A percentile compares a stretch with the other conserved stretches of the same genome.
Conservation (phyloP, 2,113 vertebrate genomes). For the Scopus umbretta region DNA sequence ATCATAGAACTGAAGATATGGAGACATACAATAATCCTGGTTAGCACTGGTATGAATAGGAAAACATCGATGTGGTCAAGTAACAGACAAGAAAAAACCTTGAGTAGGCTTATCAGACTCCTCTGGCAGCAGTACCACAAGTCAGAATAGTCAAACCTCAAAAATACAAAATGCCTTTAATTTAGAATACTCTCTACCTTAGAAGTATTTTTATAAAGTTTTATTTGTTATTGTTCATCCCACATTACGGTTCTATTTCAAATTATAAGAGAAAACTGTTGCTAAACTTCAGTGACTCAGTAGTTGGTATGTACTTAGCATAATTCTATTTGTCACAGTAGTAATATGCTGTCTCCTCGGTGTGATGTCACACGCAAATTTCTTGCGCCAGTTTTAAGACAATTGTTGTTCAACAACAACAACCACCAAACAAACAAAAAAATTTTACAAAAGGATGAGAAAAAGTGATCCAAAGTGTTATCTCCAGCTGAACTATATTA, state of each 20-base stretch:
- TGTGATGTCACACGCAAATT: background rate
- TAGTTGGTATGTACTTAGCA: background rate
- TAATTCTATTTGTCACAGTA: background rate
- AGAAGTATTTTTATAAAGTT: background rate
- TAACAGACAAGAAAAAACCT: background rate
- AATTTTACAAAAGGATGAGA: rapidly evolving
- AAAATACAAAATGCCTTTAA: background rate
- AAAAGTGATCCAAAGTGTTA: background rate
- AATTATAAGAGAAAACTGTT: background rate
- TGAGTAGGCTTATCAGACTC: background rate
- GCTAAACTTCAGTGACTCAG: background rate
- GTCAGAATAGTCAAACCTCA: background rate
- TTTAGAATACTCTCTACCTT: background rate
- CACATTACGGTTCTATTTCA: background rate
- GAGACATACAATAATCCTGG: background rate
- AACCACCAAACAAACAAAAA: background rate
- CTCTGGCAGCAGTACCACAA: background rate
- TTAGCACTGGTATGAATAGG: background rate
- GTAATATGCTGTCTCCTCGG: background rate
- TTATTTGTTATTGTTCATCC: background rate
- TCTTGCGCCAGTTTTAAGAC: background rate
- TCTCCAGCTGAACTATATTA: background rate
- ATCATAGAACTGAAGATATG: background rate
- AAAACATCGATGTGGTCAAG: background rate
- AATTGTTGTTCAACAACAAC: background rate